These are phyloP conservation scores for Meles meles DNA, from an alignment of 2,113 vertebrate genomes.

Conservation along the genomic window DNA sequence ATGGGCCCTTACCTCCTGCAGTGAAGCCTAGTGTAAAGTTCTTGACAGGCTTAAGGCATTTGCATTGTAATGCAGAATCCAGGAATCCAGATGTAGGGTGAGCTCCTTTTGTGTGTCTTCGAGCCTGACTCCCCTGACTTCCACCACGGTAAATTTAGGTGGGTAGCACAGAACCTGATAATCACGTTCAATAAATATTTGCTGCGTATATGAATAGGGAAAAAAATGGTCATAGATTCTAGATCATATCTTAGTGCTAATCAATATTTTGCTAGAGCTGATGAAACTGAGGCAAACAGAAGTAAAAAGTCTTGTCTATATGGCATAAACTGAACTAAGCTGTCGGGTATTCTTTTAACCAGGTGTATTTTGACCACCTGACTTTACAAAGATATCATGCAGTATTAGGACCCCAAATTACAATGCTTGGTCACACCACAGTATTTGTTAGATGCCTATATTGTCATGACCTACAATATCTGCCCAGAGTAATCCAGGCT, in stretches of 20 bases:
- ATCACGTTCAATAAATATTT: background rate
- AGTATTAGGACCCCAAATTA: background rate
- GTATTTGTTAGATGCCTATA: background rate
- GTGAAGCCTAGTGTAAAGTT: background rate
- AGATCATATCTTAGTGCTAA: background rate
- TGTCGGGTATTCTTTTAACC: background rate
- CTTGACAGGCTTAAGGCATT: background rate
- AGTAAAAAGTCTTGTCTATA: background rate
- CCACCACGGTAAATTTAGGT: background rate
- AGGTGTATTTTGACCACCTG: background rate
- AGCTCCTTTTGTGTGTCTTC: background rate
- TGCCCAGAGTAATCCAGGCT: background rate
- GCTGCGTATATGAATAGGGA: background rate
- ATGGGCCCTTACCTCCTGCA: background rate
- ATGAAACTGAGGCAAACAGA: background rate
- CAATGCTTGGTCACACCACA: background rate
- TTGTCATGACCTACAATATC: background rate
- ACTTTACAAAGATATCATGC: background rate
- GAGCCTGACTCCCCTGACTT: background rate
- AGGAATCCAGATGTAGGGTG: background rate
- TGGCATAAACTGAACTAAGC: background rate
- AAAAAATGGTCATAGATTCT: background rate
- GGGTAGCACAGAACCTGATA: background rate
- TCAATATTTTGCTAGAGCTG: background rate
- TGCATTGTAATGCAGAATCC: background rate